A percentile compares a stretch with the other conserved stretches of the same genome.
Evolutionary conservation across 2,113 vertebrate species (phyloP).

Genomic region (Anolis carolinensis): DNA sequence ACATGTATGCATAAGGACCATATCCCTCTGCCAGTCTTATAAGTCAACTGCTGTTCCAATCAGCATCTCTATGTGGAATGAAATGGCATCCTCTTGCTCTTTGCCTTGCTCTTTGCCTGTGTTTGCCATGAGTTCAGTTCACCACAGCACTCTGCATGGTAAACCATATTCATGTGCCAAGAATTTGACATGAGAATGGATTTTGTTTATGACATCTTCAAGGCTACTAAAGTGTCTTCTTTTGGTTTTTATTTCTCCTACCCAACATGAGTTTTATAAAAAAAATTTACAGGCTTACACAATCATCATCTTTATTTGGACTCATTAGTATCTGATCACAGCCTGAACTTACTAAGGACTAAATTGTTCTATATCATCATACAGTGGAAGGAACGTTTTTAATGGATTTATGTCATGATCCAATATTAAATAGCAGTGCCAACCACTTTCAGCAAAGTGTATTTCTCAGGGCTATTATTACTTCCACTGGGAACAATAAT

Average conservation of each 20-base stretch:
- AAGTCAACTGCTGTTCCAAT: not conserved
- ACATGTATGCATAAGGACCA: not conserved
- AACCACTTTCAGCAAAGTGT: constrained; percentile 54
- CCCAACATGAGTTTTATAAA: not conserved
- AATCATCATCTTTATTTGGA: constrained; percentile 19
- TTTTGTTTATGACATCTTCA: not conserved
- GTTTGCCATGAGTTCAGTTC: not conserved
- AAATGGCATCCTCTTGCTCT: not conserved
- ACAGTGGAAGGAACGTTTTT: not conserved
- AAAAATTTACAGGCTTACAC: constrained; percentile 5
- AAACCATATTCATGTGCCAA: not conserved
- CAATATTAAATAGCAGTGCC: constrained; percentile 23
- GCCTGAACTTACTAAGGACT: constrained; percentile 31
- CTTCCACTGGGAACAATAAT: constrained; percentile 23
- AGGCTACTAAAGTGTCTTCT: not conserved
- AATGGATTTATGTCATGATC: constrained; percentile 33
- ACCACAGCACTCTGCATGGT: not conserved
- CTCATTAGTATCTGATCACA: constrained; percentile 29
- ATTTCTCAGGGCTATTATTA: constrained; percentile 55
- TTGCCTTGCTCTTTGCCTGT: not conserved
- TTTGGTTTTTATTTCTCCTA: not conserved
- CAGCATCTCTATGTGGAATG: not conserved
- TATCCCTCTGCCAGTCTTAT: not conserved
- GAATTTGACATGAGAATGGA: not conserved
- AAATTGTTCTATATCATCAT: constrained; percentile 19